Evolutionary conservation across 2,888 invertebrate genomes (phyloP).

Genomic region (Perithous albicinctus): DNA sequence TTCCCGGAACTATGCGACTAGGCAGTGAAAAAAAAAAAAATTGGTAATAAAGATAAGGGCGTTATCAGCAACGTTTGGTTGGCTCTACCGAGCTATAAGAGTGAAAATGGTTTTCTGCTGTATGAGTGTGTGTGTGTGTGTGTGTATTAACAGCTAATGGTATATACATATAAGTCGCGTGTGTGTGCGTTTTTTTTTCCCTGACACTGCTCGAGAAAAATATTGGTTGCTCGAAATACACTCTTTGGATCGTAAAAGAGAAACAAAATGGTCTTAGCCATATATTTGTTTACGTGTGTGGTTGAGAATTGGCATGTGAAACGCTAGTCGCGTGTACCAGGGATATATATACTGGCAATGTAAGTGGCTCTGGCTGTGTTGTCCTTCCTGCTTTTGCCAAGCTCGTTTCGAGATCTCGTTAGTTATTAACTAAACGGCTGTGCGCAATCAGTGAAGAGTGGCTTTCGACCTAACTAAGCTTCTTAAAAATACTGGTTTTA

Average conservation of each 20-base stretch:
- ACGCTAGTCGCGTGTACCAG: constrained; percentile 53
- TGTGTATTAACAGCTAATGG: not conserved
- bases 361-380: not conserved
- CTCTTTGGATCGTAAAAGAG: constrained; percentile 33
- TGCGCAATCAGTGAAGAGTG: constrained; percentile 54
- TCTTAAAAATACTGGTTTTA: not conserved
- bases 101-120: constrained; percentile 9
- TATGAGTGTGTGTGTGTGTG: constrained; percentile 1
- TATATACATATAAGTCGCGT: too few relatives aligned
- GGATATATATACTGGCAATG: constrained; percentile 25
- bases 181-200: not conserved
- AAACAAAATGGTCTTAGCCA: constrained; percentile 35
- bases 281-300: constrained; percentile 38
- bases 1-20: constrained; percentile 37
- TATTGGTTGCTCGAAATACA: constrained; percentile 32
- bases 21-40: constrained; percentile 12
- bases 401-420: constrained; percentile 15
- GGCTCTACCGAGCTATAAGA: constrained; percentile 7
- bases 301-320: constrained; percentile 36
- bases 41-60: constrained; percentile 52
- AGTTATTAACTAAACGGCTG: constrained; percentile 55
- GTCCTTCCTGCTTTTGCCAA: not conserved
- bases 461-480: constrained; percentile 25
- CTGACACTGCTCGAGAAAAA: constrained; percentile 34
- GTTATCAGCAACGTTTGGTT: constrained; percentile 35